Evolutionary conservation across 2,797 vertebrate genomes (phyloP), one percentile per base, ranked within the genome.

Genomic region (Helarctos malayanus): DNA sequence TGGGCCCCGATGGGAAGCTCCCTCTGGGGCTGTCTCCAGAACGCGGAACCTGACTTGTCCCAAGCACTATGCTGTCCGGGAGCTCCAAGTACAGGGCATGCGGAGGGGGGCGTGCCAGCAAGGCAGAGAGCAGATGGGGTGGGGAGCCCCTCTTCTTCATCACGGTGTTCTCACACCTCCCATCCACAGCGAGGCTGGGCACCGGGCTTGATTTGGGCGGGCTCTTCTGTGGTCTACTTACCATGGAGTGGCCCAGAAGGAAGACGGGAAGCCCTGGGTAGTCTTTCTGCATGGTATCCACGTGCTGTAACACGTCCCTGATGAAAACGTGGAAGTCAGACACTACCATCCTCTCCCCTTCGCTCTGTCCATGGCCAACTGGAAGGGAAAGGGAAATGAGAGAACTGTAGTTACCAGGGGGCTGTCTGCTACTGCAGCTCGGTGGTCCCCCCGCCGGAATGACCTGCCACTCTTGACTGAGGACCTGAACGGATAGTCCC

Each of bases 321-420:
- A 99, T 86, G 97, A 99, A 99, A 71, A 99, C 47, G 29, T 99
- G 99, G 98, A 99, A 99, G 98, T 99, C 99, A 21, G 99, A 99
- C 96, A 99, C 99, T 88, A 98, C 99, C 99, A 99, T 99, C 84
- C 99, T 98, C 29, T 99, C 99, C 2, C 99, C 99, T 98, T 99
- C 99, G 0, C 99, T 99, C 99, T 99, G 99, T 57, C 99, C 99
- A 0, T 99, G 99, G 93, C 99, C 99, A 71, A 99, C 99, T 99
- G 98, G 52, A 96, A 93, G 76, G 59, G 85, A 97, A 97, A 23
- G 16, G 65, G 98, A 83, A 96, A 89, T 16, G 19, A 89, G 13
- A 57, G 25, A 47, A 12, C 1, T 2, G 13, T 4, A 6, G n/a
- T 86, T 15, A 25, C 35, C 18, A 3, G 38, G 2, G 14, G 45